Evolutionary conservation across 2,113 vertebrate genomes (phyloP), one percentile per base, ranked within the genome.

Genomic region (Gorsachius goisagi): DNA sequence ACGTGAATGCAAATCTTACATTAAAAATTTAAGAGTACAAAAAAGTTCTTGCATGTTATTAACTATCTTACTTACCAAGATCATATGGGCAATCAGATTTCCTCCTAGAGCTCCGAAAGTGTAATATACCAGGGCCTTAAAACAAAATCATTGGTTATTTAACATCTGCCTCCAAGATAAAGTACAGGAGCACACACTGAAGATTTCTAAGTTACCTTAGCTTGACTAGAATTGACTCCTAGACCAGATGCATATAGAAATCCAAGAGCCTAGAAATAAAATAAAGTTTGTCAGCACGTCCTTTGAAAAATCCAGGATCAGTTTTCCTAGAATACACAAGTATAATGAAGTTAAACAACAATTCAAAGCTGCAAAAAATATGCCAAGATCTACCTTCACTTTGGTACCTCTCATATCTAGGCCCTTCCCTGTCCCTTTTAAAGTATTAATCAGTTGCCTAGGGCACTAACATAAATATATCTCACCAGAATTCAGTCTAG

Each of bases 151-250:
- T 4, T 62, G 21, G n/a, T 91, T 71, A 92, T 44, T 92, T 81
- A 89, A 73, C 12, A 79, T 58, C 6, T 13, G 45, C 2, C 63
- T 62, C 12, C 21, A 71, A 68, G n/a, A 45, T 28, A 66, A 84
- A 89, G 93, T 6, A 84, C 3, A 66, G 60, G 7, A 63, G 11
- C 27, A 92, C 12, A 55, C 6, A 62, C 4, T 49, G n/a, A 90
- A 72, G 30, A 86, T 32, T 56, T 78, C 4, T 52, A 21, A 26
- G 21, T 97, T 98, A 99, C 99, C 99, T 99, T 99, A 47, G 99
- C 99, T 97, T 99, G 99, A 98, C 99, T 99, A 26, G 99, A 99
- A 97, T 99, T 99, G 66, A 99, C 99, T 84, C 99, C 99, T 64
- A 99, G 98, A 76, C 99, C 99, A 91, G 99, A 99, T 45, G 99